Percentiles rank a stretch among this genome's conserved stretches.
These are phyloP conservation scores for Hipposideros larvatus DNA, from an alignment of 2,797 vertebrate genomes.

Conservation along the genomic window DNA sequence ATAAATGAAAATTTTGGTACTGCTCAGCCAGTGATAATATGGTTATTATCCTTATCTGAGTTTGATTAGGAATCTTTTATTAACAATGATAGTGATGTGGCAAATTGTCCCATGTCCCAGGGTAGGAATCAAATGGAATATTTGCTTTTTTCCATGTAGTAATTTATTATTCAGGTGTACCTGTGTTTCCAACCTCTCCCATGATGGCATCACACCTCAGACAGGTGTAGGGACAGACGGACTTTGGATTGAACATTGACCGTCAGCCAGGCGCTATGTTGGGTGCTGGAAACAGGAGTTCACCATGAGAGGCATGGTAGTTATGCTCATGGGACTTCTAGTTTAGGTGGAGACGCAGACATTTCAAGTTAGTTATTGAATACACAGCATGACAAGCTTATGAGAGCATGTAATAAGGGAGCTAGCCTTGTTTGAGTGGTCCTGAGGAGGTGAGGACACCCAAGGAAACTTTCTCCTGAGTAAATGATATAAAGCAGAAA, in stretches of 20 bases:
- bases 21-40: not conserved
- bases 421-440: not conserved
- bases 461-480: not conserved
- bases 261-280: not conserved
- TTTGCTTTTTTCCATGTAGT: not conserved
- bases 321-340: not conserved
- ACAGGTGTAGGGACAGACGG: not conserved
- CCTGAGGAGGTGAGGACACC: not conserved
- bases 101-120: not conserved
- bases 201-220: not conserved
- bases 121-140: not conserved
- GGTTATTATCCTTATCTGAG: not conserved
- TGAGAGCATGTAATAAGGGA: not conserved
- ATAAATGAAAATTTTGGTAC: not conserved
- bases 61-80: constrained; percentile 12
- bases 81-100: not conserved
- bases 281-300: not conserved
- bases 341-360: not conserved
- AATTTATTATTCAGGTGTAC: not conserved
- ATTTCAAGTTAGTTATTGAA: constrained; percentile 12
- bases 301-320: not conserved
- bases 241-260: not conserved
- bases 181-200: not conserved
- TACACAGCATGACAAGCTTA: not conserved
- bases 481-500: constrained; percentile 19